Conservation (phyloP, 35 echinoderm and acorn worm species). For the Strongylocentrotus purpuratus region DNA sequence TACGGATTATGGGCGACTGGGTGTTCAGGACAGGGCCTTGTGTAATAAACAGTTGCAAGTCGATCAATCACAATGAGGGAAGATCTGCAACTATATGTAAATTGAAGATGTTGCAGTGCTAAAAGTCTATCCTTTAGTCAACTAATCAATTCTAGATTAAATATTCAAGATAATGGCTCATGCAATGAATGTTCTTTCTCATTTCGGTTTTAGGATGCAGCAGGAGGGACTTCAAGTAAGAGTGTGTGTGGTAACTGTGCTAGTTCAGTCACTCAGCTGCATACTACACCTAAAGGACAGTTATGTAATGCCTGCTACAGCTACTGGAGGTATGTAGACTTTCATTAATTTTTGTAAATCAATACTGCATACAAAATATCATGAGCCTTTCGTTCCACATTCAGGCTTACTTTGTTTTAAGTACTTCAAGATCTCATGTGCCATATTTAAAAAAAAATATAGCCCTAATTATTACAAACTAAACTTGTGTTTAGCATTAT, state of each 20-base stretch:
- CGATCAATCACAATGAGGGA: no score
- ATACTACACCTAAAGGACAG: slow-evolving; percentile 89
- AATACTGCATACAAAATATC: background rate
- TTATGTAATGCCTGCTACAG: slow-evolving; percentile 99
- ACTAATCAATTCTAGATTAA: background rate
- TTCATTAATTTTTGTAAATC: background rate
- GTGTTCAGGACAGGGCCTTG: no score
- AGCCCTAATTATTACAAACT: no score
- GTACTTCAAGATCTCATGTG: no score
- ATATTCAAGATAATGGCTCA: background rate
- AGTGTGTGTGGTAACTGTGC: slow-evolving; percentile 86
- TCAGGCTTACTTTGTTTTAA: background rate
- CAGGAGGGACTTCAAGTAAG: slow-evolving; percentile 47
- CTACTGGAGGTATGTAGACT: slow-evolving; percentile 81
- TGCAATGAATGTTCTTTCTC: background rate
- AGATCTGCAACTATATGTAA: no score
- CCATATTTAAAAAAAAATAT: no score
- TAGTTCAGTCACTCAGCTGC: slow-evolving; percentile 78
- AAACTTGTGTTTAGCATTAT: no score
- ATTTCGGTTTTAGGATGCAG: slow-evolving; percentile 48
- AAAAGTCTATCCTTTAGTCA: no score
- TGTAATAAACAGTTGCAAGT: no score
- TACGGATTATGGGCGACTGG: no score
- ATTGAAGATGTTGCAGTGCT: no score
- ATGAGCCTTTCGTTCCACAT: background rate